Conservation (phyloP, 2,797 vertebrate species). For the Crocidura indochinensis region DNA sequence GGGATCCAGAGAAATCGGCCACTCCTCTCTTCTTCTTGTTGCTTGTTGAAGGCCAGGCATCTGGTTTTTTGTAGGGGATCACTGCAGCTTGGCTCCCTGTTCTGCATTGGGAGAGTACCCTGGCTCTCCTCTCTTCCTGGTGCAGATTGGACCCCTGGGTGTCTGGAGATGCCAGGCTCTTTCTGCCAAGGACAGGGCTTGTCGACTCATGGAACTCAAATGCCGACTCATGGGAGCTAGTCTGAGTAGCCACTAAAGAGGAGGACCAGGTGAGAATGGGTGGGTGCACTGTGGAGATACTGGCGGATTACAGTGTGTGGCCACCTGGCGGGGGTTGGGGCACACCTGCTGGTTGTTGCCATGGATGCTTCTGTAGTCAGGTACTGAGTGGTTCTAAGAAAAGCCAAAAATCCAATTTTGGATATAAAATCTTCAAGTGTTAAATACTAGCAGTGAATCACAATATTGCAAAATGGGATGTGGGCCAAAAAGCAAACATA, state of each 20-base stretch:
- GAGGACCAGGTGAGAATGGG: not conserved
- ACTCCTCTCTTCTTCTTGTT: not conserved
- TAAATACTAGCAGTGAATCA: conserved; percentile 28
- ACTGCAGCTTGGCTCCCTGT: not conserved
- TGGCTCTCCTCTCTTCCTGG: not conserved
- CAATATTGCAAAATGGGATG: not conserved
- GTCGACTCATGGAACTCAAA: not conserved
- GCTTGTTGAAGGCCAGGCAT: not conserved
- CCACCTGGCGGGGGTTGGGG: not conserved
- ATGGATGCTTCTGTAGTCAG: not conserved
- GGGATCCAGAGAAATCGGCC: not conserved
- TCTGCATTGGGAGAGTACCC: not conserved
- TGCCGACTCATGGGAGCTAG: not conserved
- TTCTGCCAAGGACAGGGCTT: conserved; percentile 4
- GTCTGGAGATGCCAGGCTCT: not conserved
- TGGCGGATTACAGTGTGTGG: not conserved
- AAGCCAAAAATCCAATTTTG: conserved; percentile 1
- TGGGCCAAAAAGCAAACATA: not conserved
- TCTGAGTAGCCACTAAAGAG: not conserved
- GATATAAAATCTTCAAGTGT: conserved; percentile 23
- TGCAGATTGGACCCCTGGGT: not conserved
- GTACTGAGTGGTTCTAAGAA: conserved; percentile 45
- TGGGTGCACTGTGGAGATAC: too few relatives aligned
- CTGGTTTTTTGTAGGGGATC: not conserved
- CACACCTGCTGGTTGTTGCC: not conserved